Base-by-base conservation (phyloP, 2,113 vertebrate species). In the Rhineura floridana region DNA sequence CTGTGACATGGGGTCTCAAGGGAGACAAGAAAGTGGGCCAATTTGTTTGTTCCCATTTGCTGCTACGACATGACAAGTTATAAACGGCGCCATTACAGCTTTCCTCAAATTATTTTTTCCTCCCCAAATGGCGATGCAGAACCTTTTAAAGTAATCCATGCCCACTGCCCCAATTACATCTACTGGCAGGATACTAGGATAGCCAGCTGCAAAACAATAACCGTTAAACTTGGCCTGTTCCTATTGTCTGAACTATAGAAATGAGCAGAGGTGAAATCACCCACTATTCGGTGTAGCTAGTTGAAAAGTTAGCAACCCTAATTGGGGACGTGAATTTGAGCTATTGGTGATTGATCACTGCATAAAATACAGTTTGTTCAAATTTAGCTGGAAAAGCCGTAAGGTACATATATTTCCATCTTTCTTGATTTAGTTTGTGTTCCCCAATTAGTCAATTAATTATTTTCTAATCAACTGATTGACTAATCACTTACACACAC, bases 391-490 rank as follows among this genome's bases (percentile, higher is more conserved):
- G 46, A 73, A 84, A 73, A 25, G n/a, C 6, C 12, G 73, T 3
- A 69, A 46, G 73, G 81, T 52, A 50, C 19, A 75, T 8, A 0
- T 39, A 50, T 50, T 70, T 55, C 87, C 92, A 90, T 90, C 88
- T 92, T 88, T 8, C 91, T 65, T 76, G 39, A 88, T 92, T 88
- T 86, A 76, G 50, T 86, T 44, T 0, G 0, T 39, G 7, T 93
- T 85, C 50, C 46, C 91, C 88, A 75, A 82, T 92, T 92, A 95
- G 86, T 76, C 90, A 92, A 95, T 94, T 87, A 91, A 93, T 94
- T 88, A 90, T 94, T 95, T 94, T 91, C 79, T 90, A 93, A 93
- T 91, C 89, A 91, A 89, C 93, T 95, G 92, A 95, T 93, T 92
- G 90, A 89, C 85, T 93, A 91, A 94, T 90, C 86, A 93, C 90